These are phyloP conservation scores for Ivindomyrus marchei DNA, from an alignment of 2,113 vertebrate species.

Conservation along the genomic window DNA sequence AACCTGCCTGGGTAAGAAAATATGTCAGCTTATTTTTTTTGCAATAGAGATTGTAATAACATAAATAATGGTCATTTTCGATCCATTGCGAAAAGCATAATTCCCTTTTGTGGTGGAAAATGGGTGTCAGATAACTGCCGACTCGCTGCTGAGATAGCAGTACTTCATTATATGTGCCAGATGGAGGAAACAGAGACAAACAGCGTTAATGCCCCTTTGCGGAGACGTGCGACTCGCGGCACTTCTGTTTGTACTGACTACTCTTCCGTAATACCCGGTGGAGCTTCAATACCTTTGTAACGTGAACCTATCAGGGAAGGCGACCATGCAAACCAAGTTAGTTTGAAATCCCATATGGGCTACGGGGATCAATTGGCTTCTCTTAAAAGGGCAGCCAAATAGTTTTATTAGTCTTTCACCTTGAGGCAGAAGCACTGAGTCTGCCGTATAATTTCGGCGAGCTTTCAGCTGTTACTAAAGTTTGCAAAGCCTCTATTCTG, in stretches of 20 bases:
- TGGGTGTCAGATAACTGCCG: background rate
- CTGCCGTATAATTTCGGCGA: background rate
- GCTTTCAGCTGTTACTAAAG: background rate
- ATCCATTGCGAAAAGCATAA: background rate
- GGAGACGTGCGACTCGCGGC: background rate
- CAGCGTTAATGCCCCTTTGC: background rate
- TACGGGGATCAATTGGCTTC: background rate
- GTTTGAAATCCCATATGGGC: background rate
- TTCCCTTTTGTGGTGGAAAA: background rate
- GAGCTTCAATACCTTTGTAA: conserved; percentile 2
- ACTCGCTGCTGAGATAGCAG: background rate
- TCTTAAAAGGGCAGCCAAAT: conserved; percentile 1
- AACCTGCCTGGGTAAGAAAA: background rate
- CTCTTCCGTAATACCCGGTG: background rate
- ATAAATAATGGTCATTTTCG: background rate
- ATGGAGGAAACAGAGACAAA: conserved; percentile 12
- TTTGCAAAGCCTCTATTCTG: background rate
- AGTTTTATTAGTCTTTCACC: conserved; percentile 12
- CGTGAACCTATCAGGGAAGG: background rate
- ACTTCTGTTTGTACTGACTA: background rate
- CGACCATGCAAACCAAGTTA: background rate
- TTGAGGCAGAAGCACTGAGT: background rate
- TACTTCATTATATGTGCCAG: conserved; percentile 3
- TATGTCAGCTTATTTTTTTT: background rate
- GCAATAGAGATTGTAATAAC: background rate